A percentile compares a stretch with the other conserved stretches of the same genome.
Evolutionary conservation across 2,888 invertebrate species (phyloP).

Genomic region (Cremastobaeus sp.): DNA sequence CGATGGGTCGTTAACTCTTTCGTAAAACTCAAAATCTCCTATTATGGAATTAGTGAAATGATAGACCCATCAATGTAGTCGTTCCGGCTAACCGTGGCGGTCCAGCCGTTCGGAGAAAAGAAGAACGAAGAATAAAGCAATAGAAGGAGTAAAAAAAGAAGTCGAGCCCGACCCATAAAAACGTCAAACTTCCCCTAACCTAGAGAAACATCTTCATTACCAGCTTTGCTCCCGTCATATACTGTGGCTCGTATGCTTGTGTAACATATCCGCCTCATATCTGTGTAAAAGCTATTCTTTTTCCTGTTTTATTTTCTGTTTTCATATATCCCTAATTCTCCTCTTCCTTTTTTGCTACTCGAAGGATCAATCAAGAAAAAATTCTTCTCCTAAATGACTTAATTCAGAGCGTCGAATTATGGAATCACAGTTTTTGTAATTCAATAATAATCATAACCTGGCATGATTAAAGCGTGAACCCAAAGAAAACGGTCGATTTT

Average conservation of each 20-base stretch:
- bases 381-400: slow-evolving; percentile 55
- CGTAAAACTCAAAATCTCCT: slow-evolving; percentile 69
- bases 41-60: slow-evolving; percentile 77
- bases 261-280: slow-evolving; percentile 40
- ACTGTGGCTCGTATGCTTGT: slow-evolving; percentile 46
- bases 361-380: slow-evolving; percentile 59
- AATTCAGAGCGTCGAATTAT: slow-evolving; percentile 49
- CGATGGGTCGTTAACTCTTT: slow-evolving; percentile 68
- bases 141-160: slow-evolving; percentile 66
- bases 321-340: slow-evolving; percentile 1
- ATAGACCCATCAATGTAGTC: slow-evolving; percentile 75
- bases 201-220: slow-evolving; percentile 78
- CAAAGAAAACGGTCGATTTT: slow-evolving; percentile 17
- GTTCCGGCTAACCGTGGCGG: slow-evolving; percentile 63
- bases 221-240: slow-evolving; percentile 62
- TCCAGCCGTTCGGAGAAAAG: slow-evolving; percentile 68
- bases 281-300: slow-evolving; percentile 26
- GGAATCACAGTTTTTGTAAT: slow-evolving; percentile 42
- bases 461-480: slow-evolving; percentile 39
- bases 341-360: slow-evolving; percentile 15
- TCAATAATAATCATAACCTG: slow-evolving; percentile 55
- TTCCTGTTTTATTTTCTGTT: slow-evolving; percentile 2
- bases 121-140: slow-evolving; percentile 59
- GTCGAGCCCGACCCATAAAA: slow-evolving; percentile 76
- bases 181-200: slow-evolving; percentile 78